phyloP scores from a whole-genome alignment of 2,113 vertebrate genomes.

The Coracopsis vasa region DNA sequence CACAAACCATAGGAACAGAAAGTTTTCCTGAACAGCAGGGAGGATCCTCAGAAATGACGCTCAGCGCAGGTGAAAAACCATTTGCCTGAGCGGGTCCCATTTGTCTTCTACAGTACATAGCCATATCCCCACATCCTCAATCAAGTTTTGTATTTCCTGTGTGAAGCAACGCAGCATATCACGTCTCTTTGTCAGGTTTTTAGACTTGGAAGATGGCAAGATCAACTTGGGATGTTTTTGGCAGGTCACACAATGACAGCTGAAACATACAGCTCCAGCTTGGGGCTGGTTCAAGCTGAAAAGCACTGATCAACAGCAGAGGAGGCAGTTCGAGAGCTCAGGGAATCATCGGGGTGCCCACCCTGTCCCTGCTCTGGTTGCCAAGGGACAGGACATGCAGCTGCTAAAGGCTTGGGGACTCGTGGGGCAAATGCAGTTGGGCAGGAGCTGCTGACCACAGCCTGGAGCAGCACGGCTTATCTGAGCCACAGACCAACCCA shows the following conservation, averaged over 20 bases:
- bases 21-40: not conserved
- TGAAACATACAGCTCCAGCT: not conserved
- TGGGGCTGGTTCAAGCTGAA: not conserved
- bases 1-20: not conserved
- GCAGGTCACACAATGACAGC: not conserved
- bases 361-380: not conserved
- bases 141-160: not conserved
- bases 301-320: not conserved
- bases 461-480: not conserved
- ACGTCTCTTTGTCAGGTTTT: not conserved
- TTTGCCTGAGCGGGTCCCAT: not conserved
- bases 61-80: not conserved
- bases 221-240: accelerated
- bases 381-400: not conserved
- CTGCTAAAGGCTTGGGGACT: not conserved
- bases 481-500: accelerated
- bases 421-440: not conserved
- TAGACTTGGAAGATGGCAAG: not conserved
- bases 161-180: not conserved
- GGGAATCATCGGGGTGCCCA: not conserved
- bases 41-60: not conserved
- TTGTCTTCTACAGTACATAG: accelerated
- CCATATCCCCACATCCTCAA: not conserved
- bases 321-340: not conserved
- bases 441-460: not conserved